Evolutionary conservation across 2,113 vertebrate species (phyloP), one percentile per base, ranked within the genome.

Genomic region (Tichodroma muraria): DNA sequence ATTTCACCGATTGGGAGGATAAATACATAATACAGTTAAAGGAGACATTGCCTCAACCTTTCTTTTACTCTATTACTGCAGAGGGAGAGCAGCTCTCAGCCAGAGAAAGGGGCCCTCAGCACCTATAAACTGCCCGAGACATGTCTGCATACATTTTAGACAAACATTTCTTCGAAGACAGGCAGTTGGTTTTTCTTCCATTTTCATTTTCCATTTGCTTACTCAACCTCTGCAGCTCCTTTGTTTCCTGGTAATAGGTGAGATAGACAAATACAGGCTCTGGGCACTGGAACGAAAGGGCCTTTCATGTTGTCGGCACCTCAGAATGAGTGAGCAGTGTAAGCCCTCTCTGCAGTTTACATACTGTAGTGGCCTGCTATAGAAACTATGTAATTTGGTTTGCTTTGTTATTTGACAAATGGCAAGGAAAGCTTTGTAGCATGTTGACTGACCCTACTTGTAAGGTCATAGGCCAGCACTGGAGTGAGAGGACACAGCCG

Each of bases 171-270:
- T 88, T 71, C 49, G 6, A 68, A 76, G 65, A 38, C 1, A 6
- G 44, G 65, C 84, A 61, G 88, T 93, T 88, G 88, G 96, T 97
- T 97, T 95, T 95, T 95, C 95, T 96, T 95, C 96, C 93, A 61
- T 72, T 89, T 93, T 89, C 92, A 82, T 86, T 84, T 88, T 89
- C 82, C 76, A 33, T 82, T 84, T 95, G 97, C 96, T 97, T 96
- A 75, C 85, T 95, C 91, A 96, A 88, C 80, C 95, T 92, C 94
- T 82, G 95, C 65, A 73, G 85, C n/a, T 24, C 81, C 71, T 54
- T 38, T 64, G 96, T 96, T 97, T 97, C 97, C 84, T 53, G 84
- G 95, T 89, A 92, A 96, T 91, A 94, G 97, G 95, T 64, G 71
- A 93, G 88, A 94, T 76, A 65, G 95, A 90, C 95, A 97, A 97